Evolutionary conservation across 2,888 invertebrate genomes (phyloP), one percentile per base, ranked within the genome.

Genomic region (Xestia xanthographa): DNA sequence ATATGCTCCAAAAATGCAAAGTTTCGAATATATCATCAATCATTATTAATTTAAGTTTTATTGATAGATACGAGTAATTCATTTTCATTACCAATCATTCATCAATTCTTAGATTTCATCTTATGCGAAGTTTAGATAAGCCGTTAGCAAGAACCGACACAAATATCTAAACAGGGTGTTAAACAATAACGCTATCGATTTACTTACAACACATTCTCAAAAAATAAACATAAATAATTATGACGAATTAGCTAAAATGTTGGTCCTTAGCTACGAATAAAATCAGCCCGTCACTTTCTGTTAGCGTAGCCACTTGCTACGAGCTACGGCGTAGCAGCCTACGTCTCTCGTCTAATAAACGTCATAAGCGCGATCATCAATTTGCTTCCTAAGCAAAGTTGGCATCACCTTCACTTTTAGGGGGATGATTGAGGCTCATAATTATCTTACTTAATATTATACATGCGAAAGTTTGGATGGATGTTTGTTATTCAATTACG

Each of bases 231-330:
- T 8, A 12, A n/a, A n/a, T 53, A 34, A 41, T 29, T 22, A 29
- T 5, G n/a, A 38, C 45, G 1, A 48, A 72, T 72, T 22, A 65
- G 12, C 14, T 12, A 26, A 34, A 65, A 34, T 48, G 0, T 63
- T 67, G 11, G 8, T 45, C 12, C 43, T 38, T 26, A 56, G 48
- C 34, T 48, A 67, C 48, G 56, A 48, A 82, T 34, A 75, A 81
- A 82, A 63, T 53, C 8, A 53, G 17, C 5, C 66, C 14, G 79
- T 75, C 82, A 79, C 48, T 50, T 67, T 63, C n/a, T 78, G 17
- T 67, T 38, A 50, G 34, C 83, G 82, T 82, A 79, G 48, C 56
- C 14, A 43, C 29, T 67, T 82, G 83, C 66, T 80, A 77, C 71
- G 78, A 12, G 83, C 66, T 80, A 77, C 71, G 78, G 14, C 78